These are phyloP conservation scores for Platysternon megacephalum DNA, from an alignment of 2,113 vertebrate species.

Conservation along the genomic window DNA sequence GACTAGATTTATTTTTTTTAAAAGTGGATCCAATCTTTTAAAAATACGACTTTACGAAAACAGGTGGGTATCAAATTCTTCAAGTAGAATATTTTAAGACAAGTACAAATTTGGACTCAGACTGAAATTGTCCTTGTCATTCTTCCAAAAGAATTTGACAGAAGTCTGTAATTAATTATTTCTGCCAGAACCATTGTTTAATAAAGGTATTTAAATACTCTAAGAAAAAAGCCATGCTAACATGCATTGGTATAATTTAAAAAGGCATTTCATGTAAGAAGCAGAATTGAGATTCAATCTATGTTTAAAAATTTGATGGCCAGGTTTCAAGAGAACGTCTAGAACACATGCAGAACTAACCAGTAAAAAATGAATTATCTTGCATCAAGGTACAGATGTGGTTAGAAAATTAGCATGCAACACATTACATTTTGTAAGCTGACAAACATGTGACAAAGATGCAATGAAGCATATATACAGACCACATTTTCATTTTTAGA, in stretches of 20 bases:
- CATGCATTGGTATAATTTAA: background rate
- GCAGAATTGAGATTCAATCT: background rate
- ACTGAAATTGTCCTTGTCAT: background rate
- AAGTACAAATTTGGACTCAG: background rate
- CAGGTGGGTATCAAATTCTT: background rate
- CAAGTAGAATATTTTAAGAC: background rate
- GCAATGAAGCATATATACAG: conserved; percentile 55
- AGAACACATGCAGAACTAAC: conserved; percentile 38
- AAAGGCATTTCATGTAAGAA: background rate
- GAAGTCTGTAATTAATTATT: background rate
- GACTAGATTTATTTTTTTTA: background rate
- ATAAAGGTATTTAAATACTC: background rate
- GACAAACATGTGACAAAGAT: conserved; percentile 53
- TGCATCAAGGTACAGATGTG: conserved; percentile 7
- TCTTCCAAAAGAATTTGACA: background rate
- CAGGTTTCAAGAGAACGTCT: conserved; percentile 3
- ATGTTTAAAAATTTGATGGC: conserved; percentile 7
- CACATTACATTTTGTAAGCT: conserved; percentile 16
- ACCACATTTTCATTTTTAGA: conserved; percentile 9
- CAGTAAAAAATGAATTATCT: conserved; percentile 15
- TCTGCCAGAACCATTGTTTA: background rate
- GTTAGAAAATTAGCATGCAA: background rate
- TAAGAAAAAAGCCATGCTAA: background rate
- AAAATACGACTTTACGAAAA: background rate
- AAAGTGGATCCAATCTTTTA: background rate